Evolutionary conservation across 2,797 vertebrate species (phyloP).

Genomic region (Pelodytes ibericus): DNA sequence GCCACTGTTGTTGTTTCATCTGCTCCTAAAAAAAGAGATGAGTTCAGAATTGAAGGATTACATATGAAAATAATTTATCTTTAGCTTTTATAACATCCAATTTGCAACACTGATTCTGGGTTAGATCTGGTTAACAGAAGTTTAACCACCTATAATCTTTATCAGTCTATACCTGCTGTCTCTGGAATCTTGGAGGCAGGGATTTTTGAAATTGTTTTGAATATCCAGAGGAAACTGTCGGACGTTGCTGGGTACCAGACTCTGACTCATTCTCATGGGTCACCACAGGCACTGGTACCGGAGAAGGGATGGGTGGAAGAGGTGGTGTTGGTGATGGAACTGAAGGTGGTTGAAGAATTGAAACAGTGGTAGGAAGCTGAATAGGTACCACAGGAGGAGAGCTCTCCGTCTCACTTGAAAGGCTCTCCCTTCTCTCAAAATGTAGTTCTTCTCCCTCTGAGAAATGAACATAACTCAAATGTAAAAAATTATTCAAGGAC

Average conservation of each 20-base stretch:
- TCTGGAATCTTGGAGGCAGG: slow-evolving; percentile 93
- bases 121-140: too few relatives aligned
- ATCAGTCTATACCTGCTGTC: slow-evolving; percentile 86
- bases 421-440: slow-evolving; percentile 69
- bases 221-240: slow-evolving; percentile 90
- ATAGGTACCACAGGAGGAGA: slow-evolving; percentile 43
- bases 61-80: too few relatives aligned
- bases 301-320: slow-evolving; percentile 52
- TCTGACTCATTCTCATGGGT: slow-evolving; percentile 85
- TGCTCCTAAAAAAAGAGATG: slow-evolving; percentile 79
- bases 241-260: slow-evolving; percentile 83
- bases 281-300: slow-evolving; percentile 47
- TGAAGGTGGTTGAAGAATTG: slow-evolving; percentile 28
- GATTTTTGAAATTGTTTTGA: slow-evolving; percentile 99
- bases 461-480: slow-evolving; percentile 22
- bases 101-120: too few relatives aligned
- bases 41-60: too few relatives aligned
- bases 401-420: slow-evolving; percentile 70
- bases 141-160: neutral
- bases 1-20: slow-evolving; percentile 92
- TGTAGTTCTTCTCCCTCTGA: slow-evolving; percentile 65
- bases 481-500: too few relatives aligned
- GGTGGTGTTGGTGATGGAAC: slow-evolving; percentile 3
- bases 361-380: slow-evolving; percentile 3
- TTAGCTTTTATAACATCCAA: too few relatives aligned